Percentiles rank a stretch among this genome's conserved stretches.
Conservation (phyloP, 2,113 vertebrate species). For the Bos taurus region DNA sequence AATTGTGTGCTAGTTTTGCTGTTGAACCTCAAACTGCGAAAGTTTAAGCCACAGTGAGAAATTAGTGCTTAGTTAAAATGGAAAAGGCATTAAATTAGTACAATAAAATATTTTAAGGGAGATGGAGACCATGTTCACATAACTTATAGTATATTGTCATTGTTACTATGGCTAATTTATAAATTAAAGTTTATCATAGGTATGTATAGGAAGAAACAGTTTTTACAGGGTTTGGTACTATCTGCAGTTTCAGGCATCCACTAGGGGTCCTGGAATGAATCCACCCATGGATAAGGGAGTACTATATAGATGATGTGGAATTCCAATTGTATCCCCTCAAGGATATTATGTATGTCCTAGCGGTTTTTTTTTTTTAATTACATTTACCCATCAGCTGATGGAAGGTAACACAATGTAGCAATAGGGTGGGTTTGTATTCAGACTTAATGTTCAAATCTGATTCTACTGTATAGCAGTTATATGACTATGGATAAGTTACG, state of each 20-base stretch:
- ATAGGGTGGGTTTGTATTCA: not conserved
- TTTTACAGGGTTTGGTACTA: not conserved
- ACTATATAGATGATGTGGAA: not conserved
- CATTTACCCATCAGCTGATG: not conserved
- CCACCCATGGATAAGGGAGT: not conserved
- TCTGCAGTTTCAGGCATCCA: not conserved
- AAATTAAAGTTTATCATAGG: not conserved
- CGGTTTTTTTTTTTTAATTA: not conserved
- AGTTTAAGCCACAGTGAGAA: not conserved
- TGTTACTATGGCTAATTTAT: not conserved
- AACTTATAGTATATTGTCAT: not conserved
- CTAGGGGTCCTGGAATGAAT: not conserved
- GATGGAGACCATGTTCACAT: not conserved
- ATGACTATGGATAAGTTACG: not conserved
- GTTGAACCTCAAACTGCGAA: not conserved
- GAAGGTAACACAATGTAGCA: not conserved
- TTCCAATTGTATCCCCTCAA: not conserved
- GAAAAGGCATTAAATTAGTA: not conserved
- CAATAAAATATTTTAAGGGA: not conserved
- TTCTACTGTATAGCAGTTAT: not conserved
- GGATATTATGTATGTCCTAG: not conserved
- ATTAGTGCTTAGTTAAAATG: not conserved
- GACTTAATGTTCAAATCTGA: not conserved
- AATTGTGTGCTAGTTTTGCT: not conserved
- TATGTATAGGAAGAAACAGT: not conserved